Percentiles rank a stretch among this genome's conserved stretches.
These are phyloP conservation scores for Chrysolina haemoptera DNA, from an alignment of 2,888 invertebrate genomes.

Conservation along the genomic window DNA sequence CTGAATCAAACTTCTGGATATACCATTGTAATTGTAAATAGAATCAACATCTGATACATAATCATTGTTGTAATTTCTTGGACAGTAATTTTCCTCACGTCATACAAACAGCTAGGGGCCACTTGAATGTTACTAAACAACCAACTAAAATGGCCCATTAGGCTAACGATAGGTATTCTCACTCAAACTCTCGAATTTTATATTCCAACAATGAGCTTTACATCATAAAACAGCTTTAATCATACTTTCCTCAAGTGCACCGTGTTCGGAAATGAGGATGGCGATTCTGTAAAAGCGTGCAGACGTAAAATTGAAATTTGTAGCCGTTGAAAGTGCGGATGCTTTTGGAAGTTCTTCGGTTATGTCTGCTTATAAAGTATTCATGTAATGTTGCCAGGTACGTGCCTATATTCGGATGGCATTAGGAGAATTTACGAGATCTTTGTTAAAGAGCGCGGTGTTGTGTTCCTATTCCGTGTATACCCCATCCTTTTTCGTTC, in stretches of 20 bases:
- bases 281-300: conserved; percentile 34
- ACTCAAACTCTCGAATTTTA: conserved; percentile 1
- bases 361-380: conserved; percentile 52
- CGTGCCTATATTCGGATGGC: conserved; percentile 50
- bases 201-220: conserved; percentile 10
- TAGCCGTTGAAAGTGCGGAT: conserved; percentile 37
- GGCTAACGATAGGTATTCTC: neutral
- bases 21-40: no score
- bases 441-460: conserved; percentile 13
- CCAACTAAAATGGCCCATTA: conserved; percentile 3
- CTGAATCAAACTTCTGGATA: no score
- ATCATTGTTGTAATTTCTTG: no score
- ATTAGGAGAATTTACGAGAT: conserved; percentile 31
- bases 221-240: conserved; percentile 4
- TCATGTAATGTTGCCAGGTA: conserved; percentile 51
- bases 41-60: no score
- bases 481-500: neutral
- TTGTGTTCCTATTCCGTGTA: neutral
- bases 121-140: neutral
- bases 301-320: conserved; percentile 49
- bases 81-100: no score
- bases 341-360: conserved; percentile 42
- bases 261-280: conserved; percentile 32
- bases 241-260: conserved; percentile 1
- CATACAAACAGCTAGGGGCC: no score